Base-by-base conservation (phyloP, 2,888 invertebrate species). In the Cephus sareptanus region DNA sequence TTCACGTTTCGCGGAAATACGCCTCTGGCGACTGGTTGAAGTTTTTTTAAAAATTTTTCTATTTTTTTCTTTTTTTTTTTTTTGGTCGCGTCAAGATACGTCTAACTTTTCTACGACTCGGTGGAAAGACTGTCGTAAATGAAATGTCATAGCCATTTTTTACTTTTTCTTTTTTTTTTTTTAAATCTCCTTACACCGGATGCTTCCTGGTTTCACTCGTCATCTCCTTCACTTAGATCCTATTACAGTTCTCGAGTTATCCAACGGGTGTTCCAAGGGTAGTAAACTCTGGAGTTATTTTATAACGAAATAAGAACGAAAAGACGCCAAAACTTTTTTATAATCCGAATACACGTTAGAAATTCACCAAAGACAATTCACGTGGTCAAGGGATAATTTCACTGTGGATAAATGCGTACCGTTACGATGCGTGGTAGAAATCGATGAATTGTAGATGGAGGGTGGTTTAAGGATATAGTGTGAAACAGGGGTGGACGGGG, bases 261-360 rank as follows among this genome's bases (percentile, higher is more conserved):
- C 2, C 0, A 56, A 6, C 6, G 23, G 56, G 9, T 9, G 1
- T 56, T 40, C 2, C 1, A 9, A 56, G 78, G 78, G 80, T 81
- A 81, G 81, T 81, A 80, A 79, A 79, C 74, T 74, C 34, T 69
- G 69, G 56, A 79, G 74, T 77, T 74, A 13, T 23, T 56, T 15
- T 69, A 11, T 34, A 30, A 33, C 12, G 23, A 30, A 37, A 1
- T 12, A 12, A 68, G 9, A 40, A 76, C n/a, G 23, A 68, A 35
- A 13, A 34, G 69, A n/a, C 11, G 30, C 15, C 35, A 35, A 56
- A 76, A 2, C 11, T 23, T 30, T 34, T 31, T 34, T 30, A 15
- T 4, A 0, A 15, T 40, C 1, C 40, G 15, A 56, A 56, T 56
- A 23, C 1, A 56, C 9, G 2, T 56, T 0, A 56, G 6, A 56